phyloP scores from a whole-genome alignment of 2,797 vertebrate species.

The Thaleichthys pacificus region DNA sequence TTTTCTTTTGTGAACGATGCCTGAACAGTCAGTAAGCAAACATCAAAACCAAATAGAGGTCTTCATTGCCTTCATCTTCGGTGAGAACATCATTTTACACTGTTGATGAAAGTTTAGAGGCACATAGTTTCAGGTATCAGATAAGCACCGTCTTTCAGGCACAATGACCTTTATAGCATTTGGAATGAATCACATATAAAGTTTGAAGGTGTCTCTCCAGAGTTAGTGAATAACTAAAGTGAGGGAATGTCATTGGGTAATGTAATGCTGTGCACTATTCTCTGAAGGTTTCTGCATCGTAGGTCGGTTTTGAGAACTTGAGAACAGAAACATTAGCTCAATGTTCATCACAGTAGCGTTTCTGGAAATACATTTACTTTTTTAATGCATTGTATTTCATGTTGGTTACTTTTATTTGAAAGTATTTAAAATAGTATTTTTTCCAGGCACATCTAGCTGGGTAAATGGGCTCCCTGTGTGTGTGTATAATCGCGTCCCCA shows the following conservation, averaged over 20 bases:
- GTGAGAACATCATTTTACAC: too few species aligned
- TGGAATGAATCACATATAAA: slow-evolving; percentile 70
- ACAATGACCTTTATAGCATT: slow-evolving; percentile 51
- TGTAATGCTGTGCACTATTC: not conserved
- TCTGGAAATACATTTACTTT: not conserved
- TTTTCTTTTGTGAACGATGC: too few species aligned
- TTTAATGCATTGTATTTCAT: not conserved
- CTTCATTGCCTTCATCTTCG: too few species aligned
- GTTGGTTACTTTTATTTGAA: not conserved
- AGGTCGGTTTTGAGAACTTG: not conserved
- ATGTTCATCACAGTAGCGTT: not conserved
- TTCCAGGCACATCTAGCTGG: slow-evolving; percentile 15
- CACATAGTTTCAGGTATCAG: too few species aligned
- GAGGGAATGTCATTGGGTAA: slow-evolving; percentile 1
- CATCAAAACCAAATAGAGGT: too few species aligned
- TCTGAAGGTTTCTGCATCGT: not conserved
- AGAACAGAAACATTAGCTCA: too few species aligned
- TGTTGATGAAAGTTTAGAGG: too few species aligned
- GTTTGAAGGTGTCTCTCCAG: slow-evolving; percentile 57
- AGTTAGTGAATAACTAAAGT: slow-evolving; percentile 54
- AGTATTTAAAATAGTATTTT: not conserved
- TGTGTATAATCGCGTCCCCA: slow-evolving; percentile 60
- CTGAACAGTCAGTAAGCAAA: too few species aligned
- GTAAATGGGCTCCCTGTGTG: slow-evolving; percentile 27
- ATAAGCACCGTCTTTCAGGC: not conserved